Conservation (phyloP, 2,113 vertebrate species). For the Poeciliopsis retropinna region DNA sequence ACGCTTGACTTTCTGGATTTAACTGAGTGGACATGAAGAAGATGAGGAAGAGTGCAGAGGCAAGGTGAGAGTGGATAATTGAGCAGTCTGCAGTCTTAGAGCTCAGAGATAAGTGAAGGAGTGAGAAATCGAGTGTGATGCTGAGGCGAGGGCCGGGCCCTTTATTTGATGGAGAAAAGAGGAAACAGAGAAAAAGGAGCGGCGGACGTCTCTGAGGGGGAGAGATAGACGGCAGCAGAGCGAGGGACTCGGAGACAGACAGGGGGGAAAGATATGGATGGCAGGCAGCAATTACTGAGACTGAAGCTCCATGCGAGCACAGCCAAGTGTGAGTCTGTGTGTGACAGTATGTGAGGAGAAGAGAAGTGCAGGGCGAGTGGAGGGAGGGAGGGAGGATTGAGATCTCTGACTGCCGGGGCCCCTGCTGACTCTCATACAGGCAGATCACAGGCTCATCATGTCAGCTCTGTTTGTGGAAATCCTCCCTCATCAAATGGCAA, state of each 20-base stretch:
- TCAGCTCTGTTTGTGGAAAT: conserved; percentile 84
- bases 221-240: conserved; percentile 73
- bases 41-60: conserved; percentile 33
- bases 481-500: conserved; percentile 84
- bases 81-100: conserved; percentile 69
- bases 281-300: conserved; percentile 80
- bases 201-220: conserved; percentile 73
- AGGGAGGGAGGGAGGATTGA: conserved; percentile 73
- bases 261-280: conserved; percentile 74
- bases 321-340: conserved; percentile 67
- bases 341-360: conserved; percentile 58
- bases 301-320: conserved; percentile 65
- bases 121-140: conserved; percentile 71
- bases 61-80: conserved; percentile 75
- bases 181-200: conserved; percentile 52
- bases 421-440: conserved; percentile 81
- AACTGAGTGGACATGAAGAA: conserved; percentile 36
- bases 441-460: conserved; percentile 86
- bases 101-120: conserved; percentile 75
- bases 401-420: conserved; percentile 77
- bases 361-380: conserved; percentile 49
- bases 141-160: conserved; percentile 60
- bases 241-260: conserved; percentile 67
- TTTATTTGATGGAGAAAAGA: conserved; percentile 74
- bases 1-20: conserved; percentile 40